Conservation (phyloP, 2,888 invertebrate genomes). For the Belgica antarctica region DNA sequence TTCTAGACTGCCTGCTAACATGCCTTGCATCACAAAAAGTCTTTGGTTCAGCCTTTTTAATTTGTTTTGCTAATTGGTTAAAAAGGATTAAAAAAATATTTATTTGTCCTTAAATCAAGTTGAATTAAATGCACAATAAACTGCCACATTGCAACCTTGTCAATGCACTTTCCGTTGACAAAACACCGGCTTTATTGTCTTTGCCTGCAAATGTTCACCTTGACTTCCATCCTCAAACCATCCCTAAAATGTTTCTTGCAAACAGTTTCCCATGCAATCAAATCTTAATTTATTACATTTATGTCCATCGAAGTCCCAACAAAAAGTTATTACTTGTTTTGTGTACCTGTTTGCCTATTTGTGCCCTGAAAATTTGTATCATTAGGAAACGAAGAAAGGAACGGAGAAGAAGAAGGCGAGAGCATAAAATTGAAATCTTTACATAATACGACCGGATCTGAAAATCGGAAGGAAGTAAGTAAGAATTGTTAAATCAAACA, state of each 20-base stretch:
- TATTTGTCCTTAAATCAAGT: too few relatives aligned
- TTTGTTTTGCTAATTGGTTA: too few relatives aligned
- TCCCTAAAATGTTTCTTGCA: background rate
- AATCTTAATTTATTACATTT: constrained; percentile 19
- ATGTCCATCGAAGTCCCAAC: background rate
- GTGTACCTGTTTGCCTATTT: constrained; percentile 7
- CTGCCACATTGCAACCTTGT: too few relatives aligned
- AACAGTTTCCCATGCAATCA: constrained; percentile 1
- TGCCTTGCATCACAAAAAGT: too few relatives aligned
- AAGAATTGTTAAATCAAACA: constrained; percentile 27
- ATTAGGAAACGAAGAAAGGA: background rate
- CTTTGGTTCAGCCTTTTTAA: too few relatives aligned
- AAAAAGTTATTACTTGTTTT: background rate
- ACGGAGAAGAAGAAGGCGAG: background rate
- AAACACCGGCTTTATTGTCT: too few relatives aligned
- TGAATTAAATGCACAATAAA: too few relatives aligned
- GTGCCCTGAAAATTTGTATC: background rate
- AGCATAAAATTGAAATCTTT: background rate
- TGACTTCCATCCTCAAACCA: constrained; percentile 1
- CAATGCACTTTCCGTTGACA: too few relatives aligned
- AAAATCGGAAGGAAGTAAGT: constrained; percentile 24
- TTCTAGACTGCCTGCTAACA: too few relatives aligned
- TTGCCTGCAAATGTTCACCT: background rate
- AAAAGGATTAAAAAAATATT: too few relatives aligned
- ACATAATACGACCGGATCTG: constrained; percentile 11